phyloP scores from a whole-genome alignment of 2,888 invertebrate species.

The Leucophenga maculata region DNA sequence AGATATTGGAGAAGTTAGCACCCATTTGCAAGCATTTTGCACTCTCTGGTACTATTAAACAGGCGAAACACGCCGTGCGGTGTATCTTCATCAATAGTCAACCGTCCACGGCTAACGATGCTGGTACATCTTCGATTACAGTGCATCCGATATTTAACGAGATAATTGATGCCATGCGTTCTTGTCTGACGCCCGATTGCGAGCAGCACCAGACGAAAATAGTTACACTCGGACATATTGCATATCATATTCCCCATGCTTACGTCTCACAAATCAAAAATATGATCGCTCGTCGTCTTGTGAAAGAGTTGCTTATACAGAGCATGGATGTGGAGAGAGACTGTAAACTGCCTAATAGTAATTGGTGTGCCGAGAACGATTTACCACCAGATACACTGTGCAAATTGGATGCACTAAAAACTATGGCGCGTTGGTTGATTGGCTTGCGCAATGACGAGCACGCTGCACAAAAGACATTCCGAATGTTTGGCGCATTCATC shows the following conservation, averaged over 20 bases:
- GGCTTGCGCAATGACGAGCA: conserved; percentile 90
- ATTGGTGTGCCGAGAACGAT: conserved; percentile 89
- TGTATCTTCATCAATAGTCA: conserved; percentile 89
- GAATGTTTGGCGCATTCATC: conserved; percentile 95
- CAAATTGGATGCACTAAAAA: conserved; percentile 94
- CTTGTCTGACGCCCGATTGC: conserved; percentile 82
- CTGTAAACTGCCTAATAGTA: conserved; percentile 56
- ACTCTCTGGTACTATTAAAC: conserved; percentile 91
- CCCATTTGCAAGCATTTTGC: conserved; percentile 92
- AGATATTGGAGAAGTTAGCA: conserved; percentile 83
- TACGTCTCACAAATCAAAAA: conserved; percentile 94
- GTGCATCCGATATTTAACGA: conserved; percentile 85
- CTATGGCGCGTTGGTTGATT: conserved; percentile 96
- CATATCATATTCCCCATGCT: conserved; percentile 90
- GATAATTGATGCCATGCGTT: conserved; percentile 85
- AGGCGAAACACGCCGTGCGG: conserved; percentile 95
- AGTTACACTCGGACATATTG: conserved; percentile 94
- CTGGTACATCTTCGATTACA: conserved; percentile 56
- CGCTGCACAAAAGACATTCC: conserved; percentile 93
- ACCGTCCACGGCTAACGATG: conserved; percentile 48
- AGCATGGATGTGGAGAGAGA: conserved; percentile 77
- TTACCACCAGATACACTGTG: conserved; percentile 92
- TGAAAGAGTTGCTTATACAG: conserved; percentile 93
- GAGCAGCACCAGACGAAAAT: conserved; percentile 93
- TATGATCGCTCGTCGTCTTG: conserved; percentile 94